Evolutionary conservation across 2,797 vertebrate species (phyloP).

Genomic region (Gephyroberyx darwinii): DNA sequence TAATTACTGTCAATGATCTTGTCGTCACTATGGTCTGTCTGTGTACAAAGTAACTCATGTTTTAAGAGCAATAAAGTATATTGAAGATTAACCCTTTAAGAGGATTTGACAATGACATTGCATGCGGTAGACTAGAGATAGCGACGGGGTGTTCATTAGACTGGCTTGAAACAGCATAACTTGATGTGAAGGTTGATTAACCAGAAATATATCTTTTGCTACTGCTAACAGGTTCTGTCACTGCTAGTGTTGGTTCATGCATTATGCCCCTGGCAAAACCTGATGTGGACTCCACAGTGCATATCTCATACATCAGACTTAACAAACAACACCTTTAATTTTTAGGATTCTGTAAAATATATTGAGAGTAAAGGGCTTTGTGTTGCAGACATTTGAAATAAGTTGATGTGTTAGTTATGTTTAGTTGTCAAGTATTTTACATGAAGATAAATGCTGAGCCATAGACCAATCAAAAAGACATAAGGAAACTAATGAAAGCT

Average conservation of each 20-base stretch:
- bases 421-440: conserved; percentile 23
- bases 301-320: conserved; percentile 15
- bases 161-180: conserved; percentile 11
- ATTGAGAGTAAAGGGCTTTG: conserved; percentile 9
- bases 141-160: conserved; percentile 19
- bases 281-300: conserved; percentile 34
- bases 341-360: neutral
- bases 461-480: neutral
- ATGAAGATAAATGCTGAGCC: neutral
- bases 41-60: conserved; percentile 83
- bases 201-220: neutral
- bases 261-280: conserved; percentile 24
- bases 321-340: conserved; percentile 16
- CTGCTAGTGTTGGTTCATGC: conserved; percentile 17
- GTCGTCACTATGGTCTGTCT: conserved; percentile 84
- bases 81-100: conserved; percentile 73
- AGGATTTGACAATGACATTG: conserved; percentile 70
- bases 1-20: conserved; percentile 81
- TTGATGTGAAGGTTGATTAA: conserved; percentile 6
- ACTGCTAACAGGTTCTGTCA: conserved; percentile 12
- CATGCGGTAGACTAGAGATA: conserved; percentile 47
- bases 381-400: conserved; percentile 15
- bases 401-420: neutral
- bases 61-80: conserved; percentile 88
- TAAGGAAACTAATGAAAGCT: neutral